Conservation (phyloP, 2,888 invertebrate genomes). For the Acanthosoma haemorrhoidale region DNA sequence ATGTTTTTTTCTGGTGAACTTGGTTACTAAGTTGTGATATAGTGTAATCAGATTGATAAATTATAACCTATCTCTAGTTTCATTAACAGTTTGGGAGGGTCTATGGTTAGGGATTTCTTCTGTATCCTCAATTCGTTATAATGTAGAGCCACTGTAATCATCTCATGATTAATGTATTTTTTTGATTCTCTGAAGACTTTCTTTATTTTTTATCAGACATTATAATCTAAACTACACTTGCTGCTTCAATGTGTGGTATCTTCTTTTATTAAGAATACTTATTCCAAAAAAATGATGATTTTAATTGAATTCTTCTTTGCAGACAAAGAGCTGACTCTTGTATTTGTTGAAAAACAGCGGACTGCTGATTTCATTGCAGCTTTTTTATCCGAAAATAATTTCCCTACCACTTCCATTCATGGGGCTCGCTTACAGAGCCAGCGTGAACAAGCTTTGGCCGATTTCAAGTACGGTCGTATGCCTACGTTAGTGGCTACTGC, state of each 20-base stretch:
- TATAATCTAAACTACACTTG: too few species aligned
- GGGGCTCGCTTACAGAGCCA: constrained; percentile 67
- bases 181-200: background rate
- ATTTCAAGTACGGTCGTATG: constrained; percentile 73
- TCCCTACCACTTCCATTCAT: constrained; percentile 67
- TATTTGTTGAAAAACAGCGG: constrained; percentile 87
- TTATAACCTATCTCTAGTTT: too few species aligned
- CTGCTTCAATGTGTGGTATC: too few species aligned
- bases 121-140: too few species aligned
- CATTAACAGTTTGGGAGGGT: too few species aligned
- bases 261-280: background rate
- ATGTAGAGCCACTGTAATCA: too few species aligned
- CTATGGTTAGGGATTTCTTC: too few species aligned
- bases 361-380: constrained; percentile 86
- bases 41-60: too few species aligned
- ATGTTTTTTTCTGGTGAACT: too few species aligned
- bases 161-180: background rate
- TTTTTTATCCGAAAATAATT: constrained; percentile 69
- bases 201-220: too few species aligned
- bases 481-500: constrained; percentile 88
- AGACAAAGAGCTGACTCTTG: constrained; percentile 60
- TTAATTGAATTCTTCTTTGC: constrained; percentile 45
- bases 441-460: constrained; percentile 65
- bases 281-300: background rate
- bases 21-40: too few species aligned